These are phyloP conservation scores for Phymastichus coffea DNA, from an alignment of 1,140 invertebrate species.

Conservation along the genomic window DNA sequence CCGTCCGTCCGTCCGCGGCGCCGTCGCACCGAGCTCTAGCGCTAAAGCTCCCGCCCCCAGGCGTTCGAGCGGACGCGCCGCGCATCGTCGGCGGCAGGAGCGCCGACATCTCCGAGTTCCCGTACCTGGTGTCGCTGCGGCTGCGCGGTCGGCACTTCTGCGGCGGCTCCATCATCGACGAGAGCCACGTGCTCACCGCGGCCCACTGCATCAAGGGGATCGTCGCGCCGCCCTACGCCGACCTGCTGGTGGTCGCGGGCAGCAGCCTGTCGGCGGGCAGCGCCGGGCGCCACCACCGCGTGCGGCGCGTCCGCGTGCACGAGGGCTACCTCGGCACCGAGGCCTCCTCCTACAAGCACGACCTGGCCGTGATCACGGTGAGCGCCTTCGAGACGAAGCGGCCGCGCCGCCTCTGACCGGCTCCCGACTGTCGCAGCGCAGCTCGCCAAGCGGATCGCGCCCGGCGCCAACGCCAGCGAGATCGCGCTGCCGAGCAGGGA, in stretches of 20 bases:
- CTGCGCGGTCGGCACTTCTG: constrained; percentile 40
- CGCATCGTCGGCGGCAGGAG: constrained; percentile 40
- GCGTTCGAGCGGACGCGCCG: no score
- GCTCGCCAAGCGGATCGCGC: neutral
- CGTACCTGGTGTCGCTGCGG: constrained; percentile 38
- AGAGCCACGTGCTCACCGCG: constrained; percentile 52
- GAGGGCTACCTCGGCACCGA: neutral
- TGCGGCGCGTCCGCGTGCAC: constrained; percentile 3
- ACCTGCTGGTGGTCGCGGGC: constrained; percentile 10
- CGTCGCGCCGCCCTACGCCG: neutral
- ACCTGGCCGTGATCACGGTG: constrained; percentile 28
- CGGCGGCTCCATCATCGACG: constrained; percentile 51
- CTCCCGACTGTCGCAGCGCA: no score
- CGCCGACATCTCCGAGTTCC: constrained; percentile 48
- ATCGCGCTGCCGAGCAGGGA: neutral
- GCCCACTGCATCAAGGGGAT: constrained; percentile 48
- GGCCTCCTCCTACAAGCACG: constrained; percentile 13
- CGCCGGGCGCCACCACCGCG: constrained; percentile 1
- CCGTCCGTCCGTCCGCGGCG: no score
- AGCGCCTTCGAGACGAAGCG: no score
- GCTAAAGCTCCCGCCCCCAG: neutral
- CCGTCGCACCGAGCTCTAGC: neutral
- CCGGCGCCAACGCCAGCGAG: neutral
- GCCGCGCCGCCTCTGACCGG: no score
- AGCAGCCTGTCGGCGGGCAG: neutral